Percentiles rank a stretch among this genome's conserved stretches.
Evolutionary conservation across 2,888 invertebrate species (phyloP).

Genomic region (Andrena bucephala): DNA sequence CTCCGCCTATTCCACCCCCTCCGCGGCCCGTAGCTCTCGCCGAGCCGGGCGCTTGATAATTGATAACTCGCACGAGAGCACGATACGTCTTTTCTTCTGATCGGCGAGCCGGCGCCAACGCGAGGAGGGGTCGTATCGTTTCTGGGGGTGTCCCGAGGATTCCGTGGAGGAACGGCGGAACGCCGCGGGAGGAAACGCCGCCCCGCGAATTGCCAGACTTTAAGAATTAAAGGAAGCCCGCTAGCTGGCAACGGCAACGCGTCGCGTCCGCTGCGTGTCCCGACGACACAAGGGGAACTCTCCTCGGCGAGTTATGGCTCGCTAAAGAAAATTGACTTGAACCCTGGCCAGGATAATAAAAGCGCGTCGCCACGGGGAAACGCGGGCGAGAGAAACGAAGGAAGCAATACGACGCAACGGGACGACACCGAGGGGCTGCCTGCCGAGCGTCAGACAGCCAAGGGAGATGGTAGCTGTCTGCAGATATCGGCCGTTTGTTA

Average conservation of each 20-base stretch:
- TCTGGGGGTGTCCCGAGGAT: conserved; percentile 12
- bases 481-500: conserved; percentile 16
- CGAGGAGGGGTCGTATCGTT: conserved; percentile 41
- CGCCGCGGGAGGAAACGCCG: conserved; percentile 56
- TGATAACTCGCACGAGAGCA: conserved; percentile 62
- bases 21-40: background rate
- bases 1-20: background rate
- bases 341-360: conserved; percentile 82
- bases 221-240: conserved; percentile 75
- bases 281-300: conserved; percentile 38
- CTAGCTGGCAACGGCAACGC: conserved; percentile 67
- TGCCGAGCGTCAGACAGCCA: background rate
- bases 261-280: conserved; percentile 52
- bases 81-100: conserved; percentile 61
- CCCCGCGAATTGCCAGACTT: conserved; percentile 67
- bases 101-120: conserved; percentile 66
- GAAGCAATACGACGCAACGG: conserved; percentile 59
- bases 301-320: conserved; percentile 75
- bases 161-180: conserved; percentile 18
- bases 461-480: background rate
- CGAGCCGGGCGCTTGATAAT: conserved; percentile 63
- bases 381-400: conserved; percentile 73
- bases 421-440: conserved; percentile 57
- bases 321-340: conserved; percentile 84
- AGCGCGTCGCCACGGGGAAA: conserved; percentile 70